Conservation (phyloP, 2,113 vertebrate species). For the Corapipo altera region DNA sequence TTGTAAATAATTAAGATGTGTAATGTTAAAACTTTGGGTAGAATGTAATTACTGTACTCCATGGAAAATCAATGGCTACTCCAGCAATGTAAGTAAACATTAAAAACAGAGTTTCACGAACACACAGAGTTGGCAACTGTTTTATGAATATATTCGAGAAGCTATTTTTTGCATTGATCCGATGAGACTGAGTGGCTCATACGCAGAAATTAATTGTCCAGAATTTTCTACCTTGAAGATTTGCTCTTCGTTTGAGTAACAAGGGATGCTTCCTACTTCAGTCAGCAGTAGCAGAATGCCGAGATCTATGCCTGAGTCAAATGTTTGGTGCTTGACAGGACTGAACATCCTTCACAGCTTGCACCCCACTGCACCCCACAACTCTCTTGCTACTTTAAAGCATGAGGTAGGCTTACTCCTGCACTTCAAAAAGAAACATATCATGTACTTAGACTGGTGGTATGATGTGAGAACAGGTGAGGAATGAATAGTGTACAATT, state of each 20-base stretch:
- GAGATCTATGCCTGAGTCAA: background rate
- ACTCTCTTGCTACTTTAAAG: background rate
- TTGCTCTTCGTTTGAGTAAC: background rate
- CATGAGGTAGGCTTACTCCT: background rate
- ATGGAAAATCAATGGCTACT: slow-evolving; percentile 13
- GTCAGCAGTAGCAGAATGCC: background rate
- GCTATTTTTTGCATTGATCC: background rate
- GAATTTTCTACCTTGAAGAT: background rate
- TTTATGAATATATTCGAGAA: background rate
- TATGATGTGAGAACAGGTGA: background rate
- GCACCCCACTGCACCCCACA: background rate
- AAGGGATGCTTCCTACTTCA: background rate
- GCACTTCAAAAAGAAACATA: background rate
- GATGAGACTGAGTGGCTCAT: background rate
- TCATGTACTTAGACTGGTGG: background rate
- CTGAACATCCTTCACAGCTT: background rate
- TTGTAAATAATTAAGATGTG: slow-evolving; percentile 45
- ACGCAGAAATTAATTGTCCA: background rate
- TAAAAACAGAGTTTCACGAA: background rate
- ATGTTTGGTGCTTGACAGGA: background rate
- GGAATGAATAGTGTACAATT: background rate
- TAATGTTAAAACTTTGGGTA: slow-evolving; percentile 18
- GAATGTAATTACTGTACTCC: slow-evolving; percentile 20
- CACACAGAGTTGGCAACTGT: background rate
- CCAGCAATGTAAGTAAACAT: background rate